Conservation (phyloP, 2,797 vertebrate species). For the Parotocinclus haroldoi region DNA sequence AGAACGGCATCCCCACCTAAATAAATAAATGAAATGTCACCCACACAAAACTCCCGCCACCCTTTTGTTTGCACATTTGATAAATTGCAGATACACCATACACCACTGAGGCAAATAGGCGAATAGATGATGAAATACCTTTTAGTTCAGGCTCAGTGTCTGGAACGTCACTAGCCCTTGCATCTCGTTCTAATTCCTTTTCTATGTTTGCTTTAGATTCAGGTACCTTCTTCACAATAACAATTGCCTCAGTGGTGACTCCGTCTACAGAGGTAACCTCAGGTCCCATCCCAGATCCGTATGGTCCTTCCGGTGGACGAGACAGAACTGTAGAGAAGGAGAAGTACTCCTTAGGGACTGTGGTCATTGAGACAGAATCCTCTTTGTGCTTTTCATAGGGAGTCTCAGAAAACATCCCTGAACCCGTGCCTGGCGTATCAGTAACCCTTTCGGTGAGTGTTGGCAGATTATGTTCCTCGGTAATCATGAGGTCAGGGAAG, state of each 20-base stretch:
- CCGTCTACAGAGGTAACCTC: background rate
- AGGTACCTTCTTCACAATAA: background rate
- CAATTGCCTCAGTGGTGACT: background rate
- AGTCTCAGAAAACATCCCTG: background rate
- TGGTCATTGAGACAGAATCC: background rate
- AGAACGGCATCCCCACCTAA: too few species aligned
- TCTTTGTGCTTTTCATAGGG: background rate
- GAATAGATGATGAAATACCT: slow-evolving; percentile 17
- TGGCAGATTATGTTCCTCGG: background rate
- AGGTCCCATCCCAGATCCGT: slow-evolving; percentile 5
- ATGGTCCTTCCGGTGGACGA: slow-evolving; percentile 7
- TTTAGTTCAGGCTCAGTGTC: accelerated
- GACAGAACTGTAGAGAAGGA: background rate
- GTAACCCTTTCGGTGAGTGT: background rate
- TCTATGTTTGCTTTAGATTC: background rate
- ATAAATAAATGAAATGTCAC: too few species aligned
- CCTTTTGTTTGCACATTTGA: too few species aligned
- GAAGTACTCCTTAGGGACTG: background rate
- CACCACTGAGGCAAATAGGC: too few species aligned
- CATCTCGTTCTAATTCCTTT: background rate
- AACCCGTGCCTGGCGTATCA: background rate
- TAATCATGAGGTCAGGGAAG: too few species aligned
- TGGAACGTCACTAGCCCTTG: background rate
- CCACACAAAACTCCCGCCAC: too few species aligned
- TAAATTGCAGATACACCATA: too few species aligned